phyloP scores from a whole-genome alignment of 1,140 invertebrate species.

The Popillia japonica region DNA sequence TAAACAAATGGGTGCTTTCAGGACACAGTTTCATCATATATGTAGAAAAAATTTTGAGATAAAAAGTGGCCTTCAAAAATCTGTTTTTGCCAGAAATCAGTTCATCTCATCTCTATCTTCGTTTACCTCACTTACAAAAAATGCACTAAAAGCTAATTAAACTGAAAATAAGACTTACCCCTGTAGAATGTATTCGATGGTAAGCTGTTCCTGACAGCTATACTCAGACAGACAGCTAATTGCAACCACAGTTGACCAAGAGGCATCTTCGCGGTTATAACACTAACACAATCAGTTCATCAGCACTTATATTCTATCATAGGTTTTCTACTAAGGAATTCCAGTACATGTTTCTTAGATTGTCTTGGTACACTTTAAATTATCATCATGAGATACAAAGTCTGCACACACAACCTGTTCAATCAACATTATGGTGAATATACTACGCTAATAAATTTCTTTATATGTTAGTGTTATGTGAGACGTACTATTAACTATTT shows the following conservation, averaged over 20 bases:
- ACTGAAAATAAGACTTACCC: not conserved
- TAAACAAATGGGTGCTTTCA: no score
- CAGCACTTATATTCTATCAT: not conserved
- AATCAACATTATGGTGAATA: not conserved
- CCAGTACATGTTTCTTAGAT: not conserved
- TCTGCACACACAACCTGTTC: not conserved
- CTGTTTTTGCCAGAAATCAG: no score
- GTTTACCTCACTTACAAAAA: no score
- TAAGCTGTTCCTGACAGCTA: not conserved
- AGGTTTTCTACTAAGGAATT: not conserved
- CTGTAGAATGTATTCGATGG: not conserved
- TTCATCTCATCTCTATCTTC: no score
- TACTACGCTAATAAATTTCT: not conserved
- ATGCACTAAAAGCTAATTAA: not conserved
- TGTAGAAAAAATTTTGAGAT: no score
- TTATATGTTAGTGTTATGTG: slow-evolving; percentile 24
- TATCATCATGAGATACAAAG: no score
- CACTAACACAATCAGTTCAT: not conserved
- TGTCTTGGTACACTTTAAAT: not conserved
- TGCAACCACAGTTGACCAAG: not conserved
- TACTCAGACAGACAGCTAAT: not conserved
- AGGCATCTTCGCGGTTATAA: not conserved
- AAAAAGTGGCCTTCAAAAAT: no score
- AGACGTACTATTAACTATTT: not conserved
- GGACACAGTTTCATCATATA: no score